Evolutionary conservation across 2,888 invertebrate species (phyloP).

Genomic region (Drosophila tanythrix): DNA sequence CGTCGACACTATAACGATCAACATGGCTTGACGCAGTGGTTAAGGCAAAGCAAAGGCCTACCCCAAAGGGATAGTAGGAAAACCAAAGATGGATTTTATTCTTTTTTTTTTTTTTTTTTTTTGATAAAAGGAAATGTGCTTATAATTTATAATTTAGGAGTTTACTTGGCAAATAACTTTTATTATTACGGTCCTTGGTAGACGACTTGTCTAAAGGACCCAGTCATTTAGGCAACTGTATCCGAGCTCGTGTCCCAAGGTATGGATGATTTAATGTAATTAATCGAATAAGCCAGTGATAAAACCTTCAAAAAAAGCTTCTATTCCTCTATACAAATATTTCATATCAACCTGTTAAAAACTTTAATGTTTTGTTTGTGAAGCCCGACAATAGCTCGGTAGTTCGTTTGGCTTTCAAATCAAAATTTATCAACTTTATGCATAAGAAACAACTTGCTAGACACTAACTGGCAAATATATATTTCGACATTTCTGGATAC

Average conservation of each 20-base stretch:
- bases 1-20: constrained; percentile 76
- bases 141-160: constrained; percentile 8
- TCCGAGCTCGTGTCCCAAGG: not conserved
- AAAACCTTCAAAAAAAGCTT: not conserved
- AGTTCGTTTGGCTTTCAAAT: not conserved
- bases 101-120: not conserved
- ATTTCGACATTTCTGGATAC: not conserved
- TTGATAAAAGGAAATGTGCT: constrained; percentile 7
- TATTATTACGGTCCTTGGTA: not conserved
- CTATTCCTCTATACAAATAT: not conserved
- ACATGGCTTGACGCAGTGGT: constrained; percentile 49
- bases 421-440: not conserved
- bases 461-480: not conserved
- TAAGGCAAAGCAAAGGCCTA: constrained; percentile 31
- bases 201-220: not conserved
- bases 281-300: not conserved
- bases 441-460: not conserved
- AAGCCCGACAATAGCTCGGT: too few relatives aligned
- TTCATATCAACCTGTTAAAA: too few relatives aligned
- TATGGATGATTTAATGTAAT: not conserved
- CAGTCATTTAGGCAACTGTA: not conserved
- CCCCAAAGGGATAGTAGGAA: constrained; percentile 53
- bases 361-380: not conserved
- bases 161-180: constrained; percentile 4
- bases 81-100: constrained; percentile 7